These are phyloP conservation scores for Actinia tenebrosa DNA, from an alignment of 64 coral and sea anemone genomes.

Conservation along the genomic window DNA sequence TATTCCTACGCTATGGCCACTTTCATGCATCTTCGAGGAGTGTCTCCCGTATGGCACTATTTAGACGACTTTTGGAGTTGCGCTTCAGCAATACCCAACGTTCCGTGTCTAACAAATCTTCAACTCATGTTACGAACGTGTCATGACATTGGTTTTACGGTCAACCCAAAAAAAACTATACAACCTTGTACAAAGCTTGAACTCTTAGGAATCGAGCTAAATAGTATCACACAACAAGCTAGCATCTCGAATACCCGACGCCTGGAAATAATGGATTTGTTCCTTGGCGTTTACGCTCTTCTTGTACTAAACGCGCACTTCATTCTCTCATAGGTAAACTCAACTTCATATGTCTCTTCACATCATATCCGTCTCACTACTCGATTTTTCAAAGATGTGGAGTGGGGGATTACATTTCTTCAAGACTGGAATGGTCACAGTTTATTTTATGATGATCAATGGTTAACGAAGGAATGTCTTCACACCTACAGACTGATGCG, in stretches of 20 bases:
- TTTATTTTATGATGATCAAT: constrained; percentile 33
- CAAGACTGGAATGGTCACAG: constrained; percentile 17
- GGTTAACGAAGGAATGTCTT: constrained; percentile 15
- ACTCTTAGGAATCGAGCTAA: constrained; percentile 24
- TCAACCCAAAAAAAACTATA: constrained; percentile 17
- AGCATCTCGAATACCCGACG: neutral
- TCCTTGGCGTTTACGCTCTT: neutral
- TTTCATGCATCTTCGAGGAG: neutral
- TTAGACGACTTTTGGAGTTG: constrained; percentile 31
- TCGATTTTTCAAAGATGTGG: constrained; percentile 9
- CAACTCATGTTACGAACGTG: constrained; percentile 9
- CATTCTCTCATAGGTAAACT: neutral
- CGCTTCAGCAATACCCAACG: neutral
- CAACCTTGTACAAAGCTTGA: constrained; percentile 8
- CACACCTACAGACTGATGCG: constrained; percentile 20
- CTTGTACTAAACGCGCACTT: constrained; percentile 24
- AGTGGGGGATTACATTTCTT: constrained; percentile 22
- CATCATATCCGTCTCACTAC: constrained; percentile 35
- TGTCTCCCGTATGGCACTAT: constrained; percentile 17
- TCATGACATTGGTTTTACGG: neutral
- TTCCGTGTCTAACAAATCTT: neutral
- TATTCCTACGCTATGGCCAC: neutral
- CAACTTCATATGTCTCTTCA: neutral
- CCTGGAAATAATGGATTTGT: neutral
- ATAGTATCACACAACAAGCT: constrained; percentile 16